These are phyloP conservation scores for Circaetus cinerascens DNA, from an alignment of 2,113 vertebrate species.

Conservation along the genomic window DNA sequence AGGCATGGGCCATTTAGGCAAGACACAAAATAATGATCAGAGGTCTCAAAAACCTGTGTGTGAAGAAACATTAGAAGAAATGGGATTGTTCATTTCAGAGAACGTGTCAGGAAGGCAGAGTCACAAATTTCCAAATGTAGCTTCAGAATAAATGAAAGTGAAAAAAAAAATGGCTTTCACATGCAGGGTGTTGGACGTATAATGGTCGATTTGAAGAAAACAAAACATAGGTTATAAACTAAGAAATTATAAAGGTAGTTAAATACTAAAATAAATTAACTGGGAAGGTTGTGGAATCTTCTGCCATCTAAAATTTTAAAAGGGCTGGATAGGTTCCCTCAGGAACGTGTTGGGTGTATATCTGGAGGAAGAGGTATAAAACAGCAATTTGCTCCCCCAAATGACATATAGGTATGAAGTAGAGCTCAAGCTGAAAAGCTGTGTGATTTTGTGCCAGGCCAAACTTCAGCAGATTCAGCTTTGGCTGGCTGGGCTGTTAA, in stretches of 20 bases:
- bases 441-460: background rate
- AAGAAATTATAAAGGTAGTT: background rate
- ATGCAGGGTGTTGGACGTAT: background rate
- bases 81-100: background rate
- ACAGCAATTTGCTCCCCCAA: background rate
- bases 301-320: background rate
- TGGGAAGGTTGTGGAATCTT: background rate
- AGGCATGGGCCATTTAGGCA: background rate
- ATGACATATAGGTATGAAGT: background rate
- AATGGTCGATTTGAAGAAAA: background rate
- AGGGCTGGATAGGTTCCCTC: background rate
- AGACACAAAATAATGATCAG: background rate
- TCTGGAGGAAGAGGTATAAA: background rate
- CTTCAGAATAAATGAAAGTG: background rate
- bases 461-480: background rate
- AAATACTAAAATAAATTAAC: background rate
- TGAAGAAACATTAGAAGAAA: background rate
- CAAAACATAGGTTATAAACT: background rate
- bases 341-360: background rate
- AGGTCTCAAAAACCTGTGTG: background rate
- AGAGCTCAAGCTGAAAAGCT: background rate
- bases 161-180: background rate
- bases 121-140: background rate
- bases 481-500: background rate
- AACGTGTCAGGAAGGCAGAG: background rate